phyloP scores from a whole-genome alignment of 2,797 vertebrate genomes.

The Sphenopsis melanotis region DNA sequence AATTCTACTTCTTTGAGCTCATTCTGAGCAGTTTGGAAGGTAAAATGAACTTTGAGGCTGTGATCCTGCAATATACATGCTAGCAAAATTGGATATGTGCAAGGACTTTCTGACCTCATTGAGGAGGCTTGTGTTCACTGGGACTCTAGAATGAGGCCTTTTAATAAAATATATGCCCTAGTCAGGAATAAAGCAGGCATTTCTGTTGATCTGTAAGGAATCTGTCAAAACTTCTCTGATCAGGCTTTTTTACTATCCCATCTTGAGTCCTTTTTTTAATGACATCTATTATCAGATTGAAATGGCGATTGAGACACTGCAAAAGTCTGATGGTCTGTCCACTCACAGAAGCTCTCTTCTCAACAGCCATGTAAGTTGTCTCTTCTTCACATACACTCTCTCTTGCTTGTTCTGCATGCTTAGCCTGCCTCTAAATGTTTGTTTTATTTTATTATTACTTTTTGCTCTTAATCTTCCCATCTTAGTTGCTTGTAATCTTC shows the following conservation, averaged over 20 bases:
- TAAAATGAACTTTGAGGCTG: neutral
- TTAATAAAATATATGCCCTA: conserved; percentile 41
- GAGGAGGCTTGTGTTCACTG: neutral
- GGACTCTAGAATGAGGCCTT: neutral
- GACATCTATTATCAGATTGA: conserved; percentile 88
- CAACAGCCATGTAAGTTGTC: conserved; percentile 87
- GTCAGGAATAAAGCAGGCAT: conserved; percentile 43
- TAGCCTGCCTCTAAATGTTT: conserved; percentile 77
- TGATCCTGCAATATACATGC: neutral
- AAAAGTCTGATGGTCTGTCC: conserved; percentile 86
- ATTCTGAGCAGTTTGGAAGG: neutral
- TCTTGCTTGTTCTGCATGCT: conserved; percentile 81
- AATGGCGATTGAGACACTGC: conserved; percentile 87
- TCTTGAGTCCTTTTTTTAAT: conserved; percentile 86
- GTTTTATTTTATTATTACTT: conserved; percentile 69
- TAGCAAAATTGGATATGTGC: neutral
- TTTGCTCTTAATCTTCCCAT: conserved; percentile 71
- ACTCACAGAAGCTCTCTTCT: conserved; percentile 87
- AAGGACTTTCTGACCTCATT: neutral
- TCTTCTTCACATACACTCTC: conserved; percentile 76
- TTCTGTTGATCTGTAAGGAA: conserved; percentile 68
- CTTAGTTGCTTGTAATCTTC: conserved; percentile 63
- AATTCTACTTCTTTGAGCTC: conserved; percentile 38
- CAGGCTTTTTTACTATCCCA: conserved; percentile 80
- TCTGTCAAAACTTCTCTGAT: conserved; percentile 78